phyloP scores from a whole-genome alignment of 2,113 vertebrate genomes.

The Saccopteryx bilineata region DNA sequence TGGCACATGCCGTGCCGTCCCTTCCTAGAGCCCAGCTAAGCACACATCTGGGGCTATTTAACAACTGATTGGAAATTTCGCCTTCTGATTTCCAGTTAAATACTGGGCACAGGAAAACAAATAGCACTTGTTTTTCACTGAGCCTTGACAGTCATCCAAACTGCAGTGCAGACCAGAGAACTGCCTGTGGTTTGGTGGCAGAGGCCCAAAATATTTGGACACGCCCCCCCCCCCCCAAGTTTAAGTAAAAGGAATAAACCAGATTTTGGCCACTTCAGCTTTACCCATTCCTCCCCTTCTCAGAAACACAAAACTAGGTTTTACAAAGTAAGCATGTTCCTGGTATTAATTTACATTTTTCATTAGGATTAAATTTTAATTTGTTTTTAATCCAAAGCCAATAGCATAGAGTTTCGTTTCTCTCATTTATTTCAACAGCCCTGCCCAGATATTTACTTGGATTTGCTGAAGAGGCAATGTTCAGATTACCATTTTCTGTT shows the following conservation, averaged over 20 bases:
- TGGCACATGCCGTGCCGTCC: constrained; percentile 79
- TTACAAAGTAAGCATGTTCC: constrained; percentile 81
- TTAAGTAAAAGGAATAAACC: constrained; percentile 83
- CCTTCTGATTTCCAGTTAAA: constrained; percentile 93
- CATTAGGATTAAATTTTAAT: constrained; percentile 78
- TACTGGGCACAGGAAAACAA: constrained; percentile 91
- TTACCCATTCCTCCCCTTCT: constrained; percentile 27
- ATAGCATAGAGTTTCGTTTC: constrained; percentile 72
- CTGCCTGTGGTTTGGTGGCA: constrained; percentile 89
- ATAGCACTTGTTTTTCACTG: constrained; percentile 92
- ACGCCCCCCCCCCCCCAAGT: constrained; percentile 56
- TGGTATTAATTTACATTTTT: constrained; percentile 76
- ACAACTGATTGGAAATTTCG: constrained; percentile 91
- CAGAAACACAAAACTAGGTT: constrained; percentile 78
- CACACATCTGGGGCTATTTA: constrained; percentile 91
- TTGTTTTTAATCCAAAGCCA: constrained; percentile 80
- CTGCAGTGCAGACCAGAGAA: constrained; percentile 86
- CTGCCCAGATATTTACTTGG: constrained; percentile 75
- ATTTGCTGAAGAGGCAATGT: constrained; percentile 72
- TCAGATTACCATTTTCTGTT: constrained; percentile 76
- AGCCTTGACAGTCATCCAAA: constrained; percentile 90
- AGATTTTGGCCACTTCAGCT: constrained; percentile 74
- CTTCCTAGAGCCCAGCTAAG: constrained; percentile 70
- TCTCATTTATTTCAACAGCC: constrained; percentile 76
- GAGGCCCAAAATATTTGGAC: constrained; percentile 85